Base-by-base conservation (phyloP, 2,797 vertebrate genomes). In the Leptatherina wallacei region DNA sequence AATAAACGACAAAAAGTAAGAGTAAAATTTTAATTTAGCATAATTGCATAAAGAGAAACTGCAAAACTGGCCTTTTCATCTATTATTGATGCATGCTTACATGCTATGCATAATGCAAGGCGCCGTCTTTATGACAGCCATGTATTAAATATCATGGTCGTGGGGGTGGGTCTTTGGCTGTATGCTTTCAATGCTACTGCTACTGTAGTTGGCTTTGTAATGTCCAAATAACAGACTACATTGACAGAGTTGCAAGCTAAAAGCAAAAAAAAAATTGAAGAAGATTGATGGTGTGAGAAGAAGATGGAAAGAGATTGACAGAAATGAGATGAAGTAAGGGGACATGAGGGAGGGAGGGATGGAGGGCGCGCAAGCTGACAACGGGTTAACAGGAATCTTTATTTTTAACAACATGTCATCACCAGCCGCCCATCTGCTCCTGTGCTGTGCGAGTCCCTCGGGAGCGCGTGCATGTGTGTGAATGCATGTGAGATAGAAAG, bases 341-440 rank as follows among this genome's bases (percentile, higher is more conserved):
- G 80, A 32, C 52, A 20, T 29, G 60, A 71, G 49, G 58, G 61
- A 73, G 65, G 24, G 24, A 27, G 24, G 24, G n/a, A n/a, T n/a
- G 64, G 65, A 60, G 81, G 77, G 61, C 32, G 75, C 33, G 65
- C 75, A 65, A 86, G 83, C 85, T 84, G 88, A 90, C 82, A 81
- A 89, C 56, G 89, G 90, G 91, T 94, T 93, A 92, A 93, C 86
- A 85, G 84, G 88, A 92, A 90, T 93, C 85, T 90, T 92, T 93
- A 93, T 94, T 94, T 93, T 93, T 92, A 93, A 91, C 91, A 92
- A 85, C 90, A 87, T 93, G 92, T 93, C 92, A 93, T 92, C 91
- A 92, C 82, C 89, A 89, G 88, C 88, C 76, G 85, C 81, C 95
- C 96, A 96, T 96, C 96, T 96, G 95, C 93, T 93, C 91, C 83